Evolutionary conservation across 2,888 invertebrate genomes (phyloP), one percentile per base, ranked within the genome.

Genomic region (Alviniconcha strummeri): DNA sequence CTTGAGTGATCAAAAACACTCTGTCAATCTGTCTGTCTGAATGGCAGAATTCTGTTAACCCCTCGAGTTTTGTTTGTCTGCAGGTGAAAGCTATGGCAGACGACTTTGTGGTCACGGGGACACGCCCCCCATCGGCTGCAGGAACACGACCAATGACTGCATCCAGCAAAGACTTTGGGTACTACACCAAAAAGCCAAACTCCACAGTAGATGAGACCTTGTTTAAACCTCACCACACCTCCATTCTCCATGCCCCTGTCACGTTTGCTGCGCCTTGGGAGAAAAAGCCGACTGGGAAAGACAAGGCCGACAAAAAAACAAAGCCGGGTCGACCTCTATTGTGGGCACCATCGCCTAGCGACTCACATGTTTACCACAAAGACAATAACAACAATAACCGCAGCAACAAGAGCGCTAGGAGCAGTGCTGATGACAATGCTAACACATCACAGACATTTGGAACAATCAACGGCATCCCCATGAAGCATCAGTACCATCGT

Each of bases 131-230:
- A 55, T 88, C 88, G 55, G 86, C 83, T 0, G 83, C 85, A 69
- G 84, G 72, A 55, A 64, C 74, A 57, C 82, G 84, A 56, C 83
- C 85, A 6, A 5, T 54, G 15, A 80, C 86, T n/a, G 79, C 86
- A 17, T 15, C 74, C 19, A 71, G 80, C 52, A 87, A 82, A 80
- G 82, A 87, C 15, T 83, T 84, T 82, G 90, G 90, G 5, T 91
- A 91, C 84, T 88, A 87, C 80, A 88, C 86, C 17, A 77, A 90
- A 7, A 81, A 88, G 9, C 87, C 87, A 54, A 85, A 85, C 19
- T 90, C 91, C 13, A 86, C 85, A 76, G 89, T 90, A 5, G 91
- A 91, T 85, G 91, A 91, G 85, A 87, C 89, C 7, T 83, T 91
- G 57, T 91, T 91, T 74, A 56, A 81, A 79, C 83, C 88, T 64